Evolutionary conservation across 2,888 invertebrate species (phyloP).

Genomic region (Drosophila birchii): DNA sequence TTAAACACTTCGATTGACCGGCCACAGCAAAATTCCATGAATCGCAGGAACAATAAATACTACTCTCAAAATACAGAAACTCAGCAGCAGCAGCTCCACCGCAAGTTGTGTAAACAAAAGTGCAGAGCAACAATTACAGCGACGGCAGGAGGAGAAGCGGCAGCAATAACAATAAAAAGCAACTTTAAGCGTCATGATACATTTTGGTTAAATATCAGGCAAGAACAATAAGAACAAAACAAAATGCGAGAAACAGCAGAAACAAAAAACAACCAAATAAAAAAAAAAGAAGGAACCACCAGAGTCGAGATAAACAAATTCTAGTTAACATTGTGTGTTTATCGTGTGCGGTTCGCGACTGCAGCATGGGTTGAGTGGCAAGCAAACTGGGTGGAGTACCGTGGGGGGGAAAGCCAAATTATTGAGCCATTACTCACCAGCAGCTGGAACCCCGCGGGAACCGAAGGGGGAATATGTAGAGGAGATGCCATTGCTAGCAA

Average conservation of each 20-base stretch:
- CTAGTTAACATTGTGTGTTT: slow-evolving; percentile 72
- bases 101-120: slow-evolving; percentile 75
- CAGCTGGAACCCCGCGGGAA: slow-evolving; percentile 44
- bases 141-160: slow-evolving; percentile 19
- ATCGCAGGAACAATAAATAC: slow-evolving; percentile 76
- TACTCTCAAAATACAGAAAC: slow-evolving; percentile 49
- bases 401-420: slow-evolving; percentile 58
- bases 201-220: slow-evolving; percentile 74
- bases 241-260: slow-evolving; percentile 12
- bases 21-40: slow-evolving; percentile 67
- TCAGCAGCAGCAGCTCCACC: slow-evolving; percentile 43
- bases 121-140: slow-evolving; percentile 56
- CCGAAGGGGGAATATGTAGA: neutral
- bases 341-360: slow-evolving; percentile 41
- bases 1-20: slow-evolving; percentile 62
- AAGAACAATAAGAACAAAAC: slow-evolving; percentile 51
- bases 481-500: slow-evolving; percentile 5
- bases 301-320: slow-evolving; percentile 76
- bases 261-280: neutral
- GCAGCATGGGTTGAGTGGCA: slow-evolving; percentile 12
- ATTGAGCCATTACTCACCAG: slow-evolving; percentile 74
- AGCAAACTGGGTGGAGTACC: slow-evolving; percentile 4
- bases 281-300: slow-evolving; percentile 43
- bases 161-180: slow-evolving; percentile 41
- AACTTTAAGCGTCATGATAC: slow-evolving; percentile 77